Evolutionary conservation across 2,113 vertebrate species (phyloP).

Genomic region (Climacteris rufus): DNA sequence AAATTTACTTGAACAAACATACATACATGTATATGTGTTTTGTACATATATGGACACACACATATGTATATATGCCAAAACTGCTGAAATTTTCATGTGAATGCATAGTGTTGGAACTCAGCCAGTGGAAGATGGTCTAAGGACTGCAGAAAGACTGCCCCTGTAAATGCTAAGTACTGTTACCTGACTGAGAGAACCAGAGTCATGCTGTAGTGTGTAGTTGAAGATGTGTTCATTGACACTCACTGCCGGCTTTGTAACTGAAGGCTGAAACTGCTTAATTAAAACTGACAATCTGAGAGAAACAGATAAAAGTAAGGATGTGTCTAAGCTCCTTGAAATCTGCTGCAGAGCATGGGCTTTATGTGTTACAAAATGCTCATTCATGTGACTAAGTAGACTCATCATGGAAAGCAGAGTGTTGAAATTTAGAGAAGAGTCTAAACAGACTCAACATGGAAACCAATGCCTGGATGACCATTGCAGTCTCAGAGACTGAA

Average conservation of each 20-base stretch:
- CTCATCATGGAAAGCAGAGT: too few species aligned
- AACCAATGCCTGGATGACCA: not conserved
- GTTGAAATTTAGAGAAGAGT: too few species aligned
- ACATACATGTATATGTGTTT: not conserved
- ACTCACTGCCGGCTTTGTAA: accelerated
- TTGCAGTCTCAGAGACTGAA: not conserved
- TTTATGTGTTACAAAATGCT: not conserved
- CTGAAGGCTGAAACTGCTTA: not conserved
- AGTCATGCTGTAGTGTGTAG: not conserved
- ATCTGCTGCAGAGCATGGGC: not conserved
- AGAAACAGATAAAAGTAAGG: not conserved
- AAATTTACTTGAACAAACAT: not conserved
- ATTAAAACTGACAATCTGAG: not conserved
- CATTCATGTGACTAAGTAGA: not conserved
- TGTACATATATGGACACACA: not conserved
- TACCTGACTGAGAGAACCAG: not conserved
- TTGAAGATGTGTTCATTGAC: not conserved
- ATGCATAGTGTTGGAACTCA: not conserved
- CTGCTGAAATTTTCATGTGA: not conserved
- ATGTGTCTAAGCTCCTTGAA: not conserved
- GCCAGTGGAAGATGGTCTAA: not conserved
- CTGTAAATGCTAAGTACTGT: not conserved
- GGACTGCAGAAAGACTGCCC: not conserved
- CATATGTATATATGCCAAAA: not conserved
- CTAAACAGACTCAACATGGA: too few species aligned